These are phyloP conservation scores for Phalacrocorax pelagicus DNA, from an alignment of 2,113 vertebrate species.

Conservation along the genomic window DNA sequence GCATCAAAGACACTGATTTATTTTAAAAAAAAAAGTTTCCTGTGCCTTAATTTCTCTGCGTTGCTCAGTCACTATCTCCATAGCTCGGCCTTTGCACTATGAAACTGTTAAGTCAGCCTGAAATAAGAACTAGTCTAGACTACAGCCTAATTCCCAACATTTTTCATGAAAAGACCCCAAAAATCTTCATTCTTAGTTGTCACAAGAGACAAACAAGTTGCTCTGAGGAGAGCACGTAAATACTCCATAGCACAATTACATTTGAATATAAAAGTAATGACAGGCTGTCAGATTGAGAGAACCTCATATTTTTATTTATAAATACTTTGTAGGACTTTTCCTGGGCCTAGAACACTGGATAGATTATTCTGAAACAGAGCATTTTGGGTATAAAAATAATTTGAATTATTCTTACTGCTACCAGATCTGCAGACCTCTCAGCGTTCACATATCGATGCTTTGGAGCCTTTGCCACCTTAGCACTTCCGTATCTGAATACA, in stretches of 20 bases:
- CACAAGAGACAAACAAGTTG: not conserved
- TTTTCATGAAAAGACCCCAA: not conserved
- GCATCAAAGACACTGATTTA: not conserved
- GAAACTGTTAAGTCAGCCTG: not conserved
- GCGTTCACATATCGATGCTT: not conserved
- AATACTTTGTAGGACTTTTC: not conserved
- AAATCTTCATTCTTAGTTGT: not conserved
- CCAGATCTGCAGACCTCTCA: not conserved
- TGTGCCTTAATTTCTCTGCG: not conserved
- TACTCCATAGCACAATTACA: not conserved
- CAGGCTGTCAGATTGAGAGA: not conserved
- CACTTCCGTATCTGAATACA: not conserved
- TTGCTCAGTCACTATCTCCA: not conserved
- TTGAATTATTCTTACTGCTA: not conserved
- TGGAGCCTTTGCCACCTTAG: not conserved
- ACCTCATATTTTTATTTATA: not conserved
- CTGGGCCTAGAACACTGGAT: not conserved
- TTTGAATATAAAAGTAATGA: not conserved
- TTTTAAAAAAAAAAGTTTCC: not conserved
- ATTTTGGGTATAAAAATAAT: not conserved
- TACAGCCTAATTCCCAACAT: not conserved
- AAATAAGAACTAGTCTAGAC: not conserved
- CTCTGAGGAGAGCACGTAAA: fast-evolving
- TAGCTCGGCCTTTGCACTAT: not conserved
- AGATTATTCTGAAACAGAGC: not conserved